Evolutionary conservation across 2,888 invertebrate genomes (phyloP).

Genomic region (Ectemnius cavifrons): DNA sequence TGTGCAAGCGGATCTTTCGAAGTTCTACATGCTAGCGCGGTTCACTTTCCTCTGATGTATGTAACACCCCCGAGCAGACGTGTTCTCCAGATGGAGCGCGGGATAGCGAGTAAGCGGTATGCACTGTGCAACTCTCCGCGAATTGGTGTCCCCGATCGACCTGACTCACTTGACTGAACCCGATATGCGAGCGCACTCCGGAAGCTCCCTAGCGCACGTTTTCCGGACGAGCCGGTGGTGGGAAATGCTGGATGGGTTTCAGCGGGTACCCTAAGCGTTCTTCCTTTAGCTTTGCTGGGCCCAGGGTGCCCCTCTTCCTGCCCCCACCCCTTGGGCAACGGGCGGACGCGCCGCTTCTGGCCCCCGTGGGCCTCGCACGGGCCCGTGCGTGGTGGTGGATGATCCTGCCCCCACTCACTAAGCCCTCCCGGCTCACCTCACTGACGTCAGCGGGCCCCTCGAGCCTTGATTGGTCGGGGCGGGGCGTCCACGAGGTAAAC

Average conservation of each 20-base stretch:
- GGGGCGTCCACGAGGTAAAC: conserved; percentile 69
- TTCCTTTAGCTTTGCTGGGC: conserved; percentile 50
- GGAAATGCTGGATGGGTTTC: conserved; percentile 65
- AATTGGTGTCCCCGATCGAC: conserved; percentile 35
- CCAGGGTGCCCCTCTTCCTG: conserved; percentile 65
- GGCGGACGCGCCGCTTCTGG: conserved; percentile 67
- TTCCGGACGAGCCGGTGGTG: conserved; percentile 68
- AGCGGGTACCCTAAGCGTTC: conserved; percentile 55
- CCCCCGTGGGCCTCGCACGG: conserved; percentile 59
- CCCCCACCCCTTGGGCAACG: conserved; percentile 59
- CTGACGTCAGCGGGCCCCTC: conserved; percentile 67
- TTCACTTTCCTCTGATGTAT: no score
- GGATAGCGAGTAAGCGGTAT: no score
- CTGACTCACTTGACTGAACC: conserved; percentile 61
- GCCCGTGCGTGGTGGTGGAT: conserved; percentile 72
- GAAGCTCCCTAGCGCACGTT: conserved; percentile 64
- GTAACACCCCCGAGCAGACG: neutral
- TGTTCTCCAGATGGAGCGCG: conserved; percentile 8
- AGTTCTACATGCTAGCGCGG: no score
- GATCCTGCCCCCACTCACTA: conserved; percentile 56
- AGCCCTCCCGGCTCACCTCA: conserved; percentile 46
- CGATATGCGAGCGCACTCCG: conserved; percentile 55
- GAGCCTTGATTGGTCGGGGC: conserved; percentile 73
- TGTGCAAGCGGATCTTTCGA: no score
- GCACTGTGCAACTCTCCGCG: neutral